Percentiles rank a stretch among this genome's conserved stretches.
phyloP scores from a whole-genome alignment of 1,140 invertebrate genomes.

The Brachystomella parvula region DNA sequence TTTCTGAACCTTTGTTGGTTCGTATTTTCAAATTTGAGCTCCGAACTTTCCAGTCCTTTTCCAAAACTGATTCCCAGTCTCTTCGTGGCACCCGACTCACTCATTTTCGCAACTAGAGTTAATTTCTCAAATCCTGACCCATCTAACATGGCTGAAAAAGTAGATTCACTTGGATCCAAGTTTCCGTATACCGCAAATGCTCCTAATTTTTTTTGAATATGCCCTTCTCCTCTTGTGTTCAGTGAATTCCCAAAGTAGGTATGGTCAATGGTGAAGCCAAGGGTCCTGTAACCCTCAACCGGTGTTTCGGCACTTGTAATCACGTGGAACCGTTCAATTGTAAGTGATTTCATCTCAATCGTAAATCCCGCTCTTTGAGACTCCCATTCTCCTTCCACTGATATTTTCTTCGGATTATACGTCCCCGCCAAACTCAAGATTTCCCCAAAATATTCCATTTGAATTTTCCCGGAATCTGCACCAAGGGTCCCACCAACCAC shows the following conservation, averaged over 20 bases:
- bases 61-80: not conserved
- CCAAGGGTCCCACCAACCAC: slow-evolving; percentile 5
- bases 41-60: not conserved
- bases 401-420: not conserved
- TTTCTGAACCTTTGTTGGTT: not conserved
- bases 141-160: not conserved
- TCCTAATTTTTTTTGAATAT: slow-evolving; percentile 5
- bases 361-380: not conserved
- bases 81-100: not conserved
- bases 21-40: not conserved
- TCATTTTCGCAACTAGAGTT: not conserved
- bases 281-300: slow-evolving; percentile 22
- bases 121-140: not conserved
- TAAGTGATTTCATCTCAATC: not conserved
- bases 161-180: not conserved
- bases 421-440: not conserved
- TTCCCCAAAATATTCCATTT: slow-evolving; percentile 26
- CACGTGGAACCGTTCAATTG: not conserved
- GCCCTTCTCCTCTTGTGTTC: not conserved
- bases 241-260: slow-evolving; percentile 14
- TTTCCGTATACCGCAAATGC: not conserved
- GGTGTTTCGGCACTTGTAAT: slow-evolving; percentile 26
- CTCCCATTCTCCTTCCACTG: slow-evolving; percentile 6
- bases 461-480: slow-evolving; percentile 7
- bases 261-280: slow-evolving; percentile 18